Conservation (phyloP, 2,888 invertebrate species). For the Eupithecia dodoneata region DNA sequence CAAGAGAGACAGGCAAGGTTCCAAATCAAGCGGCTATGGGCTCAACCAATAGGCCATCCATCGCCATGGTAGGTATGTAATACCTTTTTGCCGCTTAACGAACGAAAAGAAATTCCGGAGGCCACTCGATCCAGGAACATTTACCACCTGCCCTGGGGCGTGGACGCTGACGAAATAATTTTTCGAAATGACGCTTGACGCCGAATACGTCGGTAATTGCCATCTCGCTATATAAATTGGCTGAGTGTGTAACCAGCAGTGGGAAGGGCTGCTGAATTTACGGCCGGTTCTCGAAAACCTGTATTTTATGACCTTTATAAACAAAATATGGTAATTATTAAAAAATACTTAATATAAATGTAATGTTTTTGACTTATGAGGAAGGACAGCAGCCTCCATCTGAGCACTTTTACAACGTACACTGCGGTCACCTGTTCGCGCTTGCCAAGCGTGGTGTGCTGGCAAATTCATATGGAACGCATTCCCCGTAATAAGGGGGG, state of each 20-base stretch:
- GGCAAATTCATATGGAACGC: too few species aligned
- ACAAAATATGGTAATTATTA: not conserved
- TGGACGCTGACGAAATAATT: slow-evolving; percentile 67
- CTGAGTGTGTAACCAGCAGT: slow-evolving; percentile 74
- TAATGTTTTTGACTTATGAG: too few species aligned
- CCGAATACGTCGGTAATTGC: slow-evolving; percentile 74
- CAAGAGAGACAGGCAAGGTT: not conserved
- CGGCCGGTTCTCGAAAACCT: slow-evolving; percentile 49
- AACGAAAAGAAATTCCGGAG: slow-evolving; percentile 39
- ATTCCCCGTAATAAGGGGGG: too few species aligned
- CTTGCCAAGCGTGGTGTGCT: too few species aligned
- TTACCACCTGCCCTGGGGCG: slow-evolving; percentile 62
- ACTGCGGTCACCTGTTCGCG: too few species aligned
- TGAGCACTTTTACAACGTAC: too few species aligned
- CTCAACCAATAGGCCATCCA: too few species aligned
- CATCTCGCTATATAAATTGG: slow-evolving; percentile 78
- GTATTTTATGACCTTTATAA: slow-evolving; percentile 14
- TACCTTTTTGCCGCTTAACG: slow-evolving; percentile 29
- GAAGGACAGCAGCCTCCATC: too few species aligned
- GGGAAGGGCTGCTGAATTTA: slow-evolving; percentile 60
- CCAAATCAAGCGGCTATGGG: too few species aligned
- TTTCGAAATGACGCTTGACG: slow-evolving; percentile 73
- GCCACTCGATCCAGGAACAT: slow-evolving; percentile 43
- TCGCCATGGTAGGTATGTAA: not conserved
- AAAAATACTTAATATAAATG: not conserved